Evolutionary conservation across 1,140 invertebrate species (phyloP), one percentile per base, ranked within the genome.

Genomic region (Drosophila orena): DNA sequence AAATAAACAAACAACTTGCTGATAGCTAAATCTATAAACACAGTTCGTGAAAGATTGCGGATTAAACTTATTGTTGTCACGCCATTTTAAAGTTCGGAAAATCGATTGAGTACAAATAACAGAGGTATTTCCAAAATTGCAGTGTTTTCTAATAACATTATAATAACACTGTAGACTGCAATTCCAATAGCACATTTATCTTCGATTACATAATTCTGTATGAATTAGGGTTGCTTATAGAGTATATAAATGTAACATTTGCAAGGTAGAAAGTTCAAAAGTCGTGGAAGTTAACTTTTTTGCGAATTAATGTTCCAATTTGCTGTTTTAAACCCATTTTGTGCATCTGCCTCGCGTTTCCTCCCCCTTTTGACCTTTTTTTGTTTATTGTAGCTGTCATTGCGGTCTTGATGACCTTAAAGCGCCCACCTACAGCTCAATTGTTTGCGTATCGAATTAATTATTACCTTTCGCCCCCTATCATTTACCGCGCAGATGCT

Each of bases 361-460:
- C n/a, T 38, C 14, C 17, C 37, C 35, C 8, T 20, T 46, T 14
- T 42, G 30, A 57, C 43, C 57, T 62, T 42, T 49, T 65, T 37
- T 69, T 62, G 24, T 66, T 60, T 46, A 52, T 54, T 20, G 64
- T 24, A 47, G 50, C 52, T 70, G 66, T 70, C 53, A 34, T 81
- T 72, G 79, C 55, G 74, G 78, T 71, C 54, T 66, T 40, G 42
- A 66, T 62, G 78, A 88, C 78, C 75, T 77, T 77, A 60, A 42
- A 73, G 83, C 71, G 54, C 74, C 83, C 83, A 86, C 70, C 65
- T 70, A 77, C 69, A 78, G 76, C 79, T 88, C 79, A 89, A 86
- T 86, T 88, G 81, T 83, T 86, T 86, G 58, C 75, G 83, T 83
- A 86, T 86, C 80, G 79, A 70, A 88, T 86, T 86, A 88, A 86